Conservation (phyloP, 2,113 vertebrate genomes). For the Oryzias javanicus region DNA sequence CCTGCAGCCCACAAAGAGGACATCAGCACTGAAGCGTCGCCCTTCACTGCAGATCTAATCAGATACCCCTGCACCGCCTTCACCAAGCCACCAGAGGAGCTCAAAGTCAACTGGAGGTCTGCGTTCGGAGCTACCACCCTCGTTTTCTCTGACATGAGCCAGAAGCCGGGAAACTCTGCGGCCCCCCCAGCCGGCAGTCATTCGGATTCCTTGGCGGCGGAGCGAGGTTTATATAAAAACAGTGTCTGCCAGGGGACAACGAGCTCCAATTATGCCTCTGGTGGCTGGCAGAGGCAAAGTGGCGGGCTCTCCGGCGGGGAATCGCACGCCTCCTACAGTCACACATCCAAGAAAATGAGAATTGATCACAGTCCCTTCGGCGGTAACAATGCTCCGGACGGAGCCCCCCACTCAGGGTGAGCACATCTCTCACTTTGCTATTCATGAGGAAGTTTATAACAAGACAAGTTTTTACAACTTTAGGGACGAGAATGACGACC, state of each 20-base stretch:
- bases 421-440: conserved; percentile 47
- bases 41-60: conserved; percentile 73
- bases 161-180: conserved; percentile 50
- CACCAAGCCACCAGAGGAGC: conserved; percentile 78
- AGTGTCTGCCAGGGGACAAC: conserved; percentile 60
- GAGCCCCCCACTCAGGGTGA: conserved; percentile 63
- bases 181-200: conserved; percentile 45
- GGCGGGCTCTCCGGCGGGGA: conserved; percentile 57
- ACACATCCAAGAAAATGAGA: conserved; percentile 87
- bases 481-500: conserved; percentile 30
- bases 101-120: conserved; percentile 89
- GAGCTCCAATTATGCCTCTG: conserved; percentile 71
- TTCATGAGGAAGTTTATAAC: conserved; percentile 68
- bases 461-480: conserved; percentile 57
- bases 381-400: conserved; percentile 59
- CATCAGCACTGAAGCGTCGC: conserved; percentile 51
- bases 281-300: conserved; percentile 68
- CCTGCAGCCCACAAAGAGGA: conserved; percentile 67
- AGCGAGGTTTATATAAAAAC: conserved; percentile 59
- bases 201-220: conserved; percentile 63
- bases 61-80: conserved; percentile 88
- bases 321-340: conserved; percentile 73
- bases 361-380: conserved; percentile 68
- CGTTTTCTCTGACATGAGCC: conserved; percentile 83
- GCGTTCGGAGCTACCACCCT: conserved; percentile 87